Evolutionary conservation across 2,797 vertebrate species (phyloP).

Genomic region (Nannoperca australis): DNA sequence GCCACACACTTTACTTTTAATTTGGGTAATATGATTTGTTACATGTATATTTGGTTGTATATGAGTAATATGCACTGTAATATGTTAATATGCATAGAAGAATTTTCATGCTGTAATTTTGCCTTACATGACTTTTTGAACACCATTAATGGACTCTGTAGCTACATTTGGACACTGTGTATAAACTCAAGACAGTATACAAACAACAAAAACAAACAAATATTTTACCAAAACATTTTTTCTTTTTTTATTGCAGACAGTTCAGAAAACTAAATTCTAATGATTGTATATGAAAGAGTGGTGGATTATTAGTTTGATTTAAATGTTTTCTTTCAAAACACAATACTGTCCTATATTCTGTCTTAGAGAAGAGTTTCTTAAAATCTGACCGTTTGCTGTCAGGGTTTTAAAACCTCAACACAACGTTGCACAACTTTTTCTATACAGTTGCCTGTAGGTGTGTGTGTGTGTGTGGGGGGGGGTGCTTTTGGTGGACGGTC

Average conservation of each 20-base stretch:
- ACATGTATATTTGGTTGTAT: neutral
- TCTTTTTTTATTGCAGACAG: neutral
- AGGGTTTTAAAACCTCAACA: neutral
- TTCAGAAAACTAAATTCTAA: neutral
- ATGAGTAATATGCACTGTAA: neutral
- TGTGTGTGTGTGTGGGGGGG: too few relatives aligned
- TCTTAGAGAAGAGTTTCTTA: neutral
- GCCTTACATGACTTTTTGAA: slow-evolving; percentile 1
- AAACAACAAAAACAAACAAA: neutral
- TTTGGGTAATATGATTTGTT: neutral
- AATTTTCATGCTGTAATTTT: neutral
- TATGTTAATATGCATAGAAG: neutral
- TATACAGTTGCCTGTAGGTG: neutral
- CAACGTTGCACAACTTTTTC: neutral
- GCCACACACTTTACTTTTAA: neutral
- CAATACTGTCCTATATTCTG: neutral
- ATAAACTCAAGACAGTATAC: neutral
- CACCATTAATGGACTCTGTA: neutral
- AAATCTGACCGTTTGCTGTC: neutral
- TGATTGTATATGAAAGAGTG: neutral
- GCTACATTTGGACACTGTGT: neutral
- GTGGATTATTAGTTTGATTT: slow-evolving; percentile 1
- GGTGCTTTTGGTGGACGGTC: slow-evolving; percentile 6
- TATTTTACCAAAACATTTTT: neutral
- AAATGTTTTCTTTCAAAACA: neutral